Evolutionary conservation across 2,113 vertebrate species (phyloP), one percentile per base, ranked within the genome.

Genomic region (Thymallus thymallus): DNA sequence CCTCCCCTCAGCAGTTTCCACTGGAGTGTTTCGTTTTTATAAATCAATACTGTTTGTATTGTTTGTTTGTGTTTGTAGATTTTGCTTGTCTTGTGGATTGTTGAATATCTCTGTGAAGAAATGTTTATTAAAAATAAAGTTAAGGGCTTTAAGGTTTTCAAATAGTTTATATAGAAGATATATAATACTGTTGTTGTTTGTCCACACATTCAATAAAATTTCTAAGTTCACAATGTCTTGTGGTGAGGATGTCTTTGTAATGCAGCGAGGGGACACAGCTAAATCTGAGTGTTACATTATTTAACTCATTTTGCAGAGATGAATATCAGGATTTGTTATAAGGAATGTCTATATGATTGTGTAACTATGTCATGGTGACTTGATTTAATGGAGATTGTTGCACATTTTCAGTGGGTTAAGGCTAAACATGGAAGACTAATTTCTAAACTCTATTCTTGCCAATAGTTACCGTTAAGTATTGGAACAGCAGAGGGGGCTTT

Each of bases 111-210:
- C 81, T 85, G 73, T 77, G 45, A 83, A 73, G 20, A 72, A 35
- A 18, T 76, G 69, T 78, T 77, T 79, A 78, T 82, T 16, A 58
- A 73, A 35, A 1, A 32, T 75, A 73, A 71, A 77, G 71, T 45
- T 76, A 90, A 92, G 84, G 83, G 81, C 91, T 90, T 82, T 75
- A 87, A 83, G 78, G 86, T 84, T 90, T 69, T 85, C 73, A 45
- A 80, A 80, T 82, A 32, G 72, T 76, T 69, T 83, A 69, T 82
- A 79, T 84, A 66, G 77, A 85, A 81, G 89, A 75, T 61, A 75
- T 61, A 23, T 45, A 75, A 72, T 78, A 26, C 75, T 69, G 66
- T 46, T 73, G 48, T 22, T 73, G 12, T 55, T 63, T 67, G 72
- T 77, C 77, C 88, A 84, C 76, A 84, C 79, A 69, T 83, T 76